Percentiles rank a stretch among this genome's conserved stretches.
phyloP scores from a whole-genome alignment of 1,140 invertebrate genomes.

The Olivierus martensii region DNA sequence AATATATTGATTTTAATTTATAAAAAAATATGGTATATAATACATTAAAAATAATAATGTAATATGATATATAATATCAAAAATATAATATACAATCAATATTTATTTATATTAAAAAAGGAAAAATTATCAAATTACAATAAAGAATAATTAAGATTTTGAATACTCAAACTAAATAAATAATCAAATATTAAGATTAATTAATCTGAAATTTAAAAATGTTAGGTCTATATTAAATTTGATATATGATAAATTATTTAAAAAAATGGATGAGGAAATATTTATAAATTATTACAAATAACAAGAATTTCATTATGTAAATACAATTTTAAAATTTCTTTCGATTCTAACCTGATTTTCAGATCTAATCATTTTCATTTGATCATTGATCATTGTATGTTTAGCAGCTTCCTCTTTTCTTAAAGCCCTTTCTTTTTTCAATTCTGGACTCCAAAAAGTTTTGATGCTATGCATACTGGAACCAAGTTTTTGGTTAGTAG shows the following conservation, averaged over 20 bases:
- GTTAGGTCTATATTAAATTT: neutral
- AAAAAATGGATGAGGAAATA: neutral
- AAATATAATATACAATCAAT: too few relatives aligned
- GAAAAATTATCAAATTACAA: too few relatives aligned
- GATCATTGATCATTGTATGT: constrained; percentile 91
- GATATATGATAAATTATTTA: neutral
- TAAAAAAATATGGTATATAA: too few relatives aligned
- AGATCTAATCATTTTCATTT: constrained; percentile 87
- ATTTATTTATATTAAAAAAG: too few relatives aligned
- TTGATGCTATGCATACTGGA: constrained; percentile 99
- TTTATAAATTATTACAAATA: neutral
- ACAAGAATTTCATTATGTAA: neutral
- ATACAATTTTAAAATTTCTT: neutral
- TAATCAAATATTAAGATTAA: too few relatives aligned
- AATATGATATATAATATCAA: too few relatives aligned
- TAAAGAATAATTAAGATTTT: too few relatives aligned
- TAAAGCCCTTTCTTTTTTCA: constrained; percentile 92
- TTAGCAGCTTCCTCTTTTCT: constrained; percentile 96
- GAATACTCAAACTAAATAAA: too few relatives aligned
- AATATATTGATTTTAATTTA: too few relatives aligned
- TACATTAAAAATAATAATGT: too few relatives aligned
- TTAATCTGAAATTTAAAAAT: too few relatives aligned
- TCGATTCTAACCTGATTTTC: constrained; percentile 78
- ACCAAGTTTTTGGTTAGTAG: constrained; percentile 93
- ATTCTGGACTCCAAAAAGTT: constrained; percentile 98